Evolutionary conservation across 2,797 vertebrate species (phyloP), one percentile per base, ranked within the genome.

Genomic region (Echiichthys vipera): DNA sequence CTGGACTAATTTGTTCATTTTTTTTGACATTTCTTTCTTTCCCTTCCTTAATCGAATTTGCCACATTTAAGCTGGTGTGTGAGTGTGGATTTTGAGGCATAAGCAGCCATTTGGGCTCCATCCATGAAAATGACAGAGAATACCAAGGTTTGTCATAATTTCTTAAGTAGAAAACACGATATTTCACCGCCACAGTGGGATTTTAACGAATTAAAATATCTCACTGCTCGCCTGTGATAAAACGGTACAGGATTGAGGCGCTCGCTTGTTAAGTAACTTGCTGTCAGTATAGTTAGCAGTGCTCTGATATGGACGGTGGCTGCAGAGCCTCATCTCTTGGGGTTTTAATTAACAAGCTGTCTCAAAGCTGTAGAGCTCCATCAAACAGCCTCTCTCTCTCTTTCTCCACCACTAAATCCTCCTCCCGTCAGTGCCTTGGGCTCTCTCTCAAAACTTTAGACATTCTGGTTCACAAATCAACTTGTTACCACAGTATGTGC

Each of bases 331-430:
- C 92, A 93, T 95, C 94, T 95, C 95, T 93, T 72, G 89, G 92
- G 95, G 93, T 91, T 93, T 94, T 93, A 94, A 95, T 95, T 95
- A 95, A 92, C 92, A 93, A 92, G 94, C 95, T 93, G 95, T 95
- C 94, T 93, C 91, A 94, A 92, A 87, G 89, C 91, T 86, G 92
- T 81, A 83, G 89, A 94, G 92, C 91, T 90, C 94, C 89, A 94
- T 93, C 92, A 93, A 89, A 93, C 93, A 91, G 89, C 73, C 86
- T 59, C 84, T 67, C 83, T 50, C 77, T 53, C 65, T 78, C 66
- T 49, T 55, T 77, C 81, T 83, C 74, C 72, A 85, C 62, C 75
- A 83, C 69, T 81, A 87, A 93, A 90, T 88, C 86, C 82, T 84
- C 75, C 77, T 77, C 80, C 78, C 80, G 84, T 89, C 80, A 81